These are phyloP conservation scores for Campylomormyrus numenius DNA, from an alignment of 2,113 vertebrate genomes.

Conservation along the genomic window DNA sequence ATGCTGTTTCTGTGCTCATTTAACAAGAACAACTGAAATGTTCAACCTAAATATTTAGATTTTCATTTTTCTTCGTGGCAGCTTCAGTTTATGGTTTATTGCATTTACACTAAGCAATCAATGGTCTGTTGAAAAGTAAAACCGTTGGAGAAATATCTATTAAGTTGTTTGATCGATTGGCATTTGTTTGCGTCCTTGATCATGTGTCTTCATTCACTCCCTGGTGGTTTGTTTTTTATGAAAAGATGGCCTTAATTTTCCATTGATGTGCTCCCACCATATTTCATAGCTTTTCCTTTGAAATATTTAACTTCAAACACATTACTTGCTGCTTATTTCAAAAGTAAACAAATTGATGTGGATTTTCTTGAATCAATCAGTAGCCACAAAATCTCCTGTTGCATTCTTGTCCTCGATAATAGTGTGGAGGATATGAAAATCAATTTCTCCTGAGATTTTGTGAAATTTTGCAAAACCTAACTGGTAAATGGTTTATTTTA, in stretches of 20 bases:
- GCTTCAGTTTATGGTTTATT: background rate
- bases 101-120: conserved; percentile 18
- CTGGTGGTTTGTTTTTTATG: conserved; percentile 13
- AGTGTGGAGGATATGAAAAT: background rate
- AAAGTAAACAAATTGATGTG: conserved; percentile 5
- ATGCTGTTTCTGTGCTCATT: background rate
- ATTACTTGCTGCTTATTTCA: background rate
- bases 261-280: background rate
- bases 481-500: background rate
- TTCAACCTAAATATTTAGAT: conserved; percentile 18
- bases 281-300: background rate
- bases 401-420: background rate
- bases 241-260: conserved; percentile 22
- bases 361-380: background rate
- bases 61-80: conserved; percentile 16
- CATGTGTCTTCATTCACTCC: conserved; percentile 7
- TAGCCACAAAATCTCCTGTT: background rate
- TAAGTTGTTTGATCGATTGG: conserved; percentile 21
- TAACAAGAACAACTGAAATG: conserved; percentile 6
- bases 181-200: conserved; percentile 1
- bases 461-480: background rate
- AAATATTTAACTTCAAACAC: background rate
- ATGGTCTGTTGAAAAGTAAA: conserved; percentile 27
- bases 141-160: conserved; percentile 17
- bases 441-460: background rate